phyloP scores from a whole-genome alignment of 2,113 vertebrate species.

The Hemiscyllium ocellatum region DNA sequence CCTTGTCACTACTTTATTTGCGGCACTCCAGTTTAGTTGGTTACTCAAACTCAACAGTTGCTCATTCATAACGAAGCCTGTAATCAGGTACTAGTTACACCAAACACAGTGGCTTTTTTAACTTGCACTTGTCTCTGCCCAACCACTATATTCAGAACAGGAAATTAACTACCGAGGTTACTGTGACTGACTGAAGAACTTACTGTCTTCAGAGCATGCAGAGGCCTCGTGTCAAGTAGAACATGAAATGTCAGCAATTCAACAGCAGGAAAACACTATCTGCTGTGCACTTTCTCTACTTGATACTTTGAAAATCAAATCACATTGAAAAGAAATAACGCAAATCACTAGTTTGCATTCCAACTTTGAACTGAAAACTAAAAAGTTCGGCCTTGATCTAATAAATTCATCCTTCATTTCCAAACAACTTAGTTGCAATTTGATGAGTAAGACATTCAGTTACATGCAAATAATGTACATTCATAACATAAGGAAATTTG shows the following conservation, averaged over 20 bases:
- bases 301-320: neutral
- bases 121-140: no score
- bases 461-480: neutral
- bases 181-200: neutral
- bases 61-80: no score
- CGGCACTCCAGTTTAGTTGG: neutral
- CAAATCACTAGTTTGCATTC: neutral
- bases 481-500: neutral
- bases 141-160: no score
- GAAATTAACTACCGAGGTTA: no score
- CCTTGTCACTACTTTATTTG: neutral
- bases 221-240: neutral
- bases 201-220: neutral
- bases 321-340: neutral
- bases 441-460: neutral
- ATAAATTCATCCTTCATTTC: neutral
- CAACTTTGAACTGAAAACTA: neutral
- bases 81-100: no score
- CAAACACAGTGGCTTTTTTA: no score
- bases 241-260: neutral
- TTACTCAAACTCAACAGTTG: neutral
- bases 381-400: neutral
- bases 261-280: neutral
- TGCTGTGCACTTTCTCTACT: neutral
- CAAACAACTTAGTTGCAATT: neutral